Conservation (phyloP, 2,113 vertebrate species). For the Festucalex cinctus region DNA sequence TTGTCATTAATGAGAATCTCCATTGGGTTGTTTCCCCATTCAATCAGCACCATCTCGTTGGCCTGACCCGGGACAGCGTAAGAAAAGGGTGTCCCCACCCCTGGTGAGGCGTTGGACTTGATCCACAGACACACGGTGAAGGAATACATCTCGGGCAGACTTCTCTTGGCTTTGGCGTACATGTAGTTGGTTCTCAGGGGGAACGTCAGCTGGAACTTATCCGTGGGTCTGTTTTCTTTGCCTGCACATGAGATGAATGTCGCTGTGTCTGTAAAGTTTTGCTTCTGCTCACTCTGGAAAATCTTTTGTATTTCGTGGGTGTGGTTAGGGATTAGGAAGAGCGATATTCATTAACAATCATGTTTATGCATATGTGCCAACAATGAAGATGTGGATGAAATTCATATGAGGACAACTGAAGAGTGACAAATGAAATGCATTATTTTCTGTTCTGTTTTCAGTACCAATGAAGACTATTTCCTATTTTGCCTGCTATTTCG, state of each 20-base stretch:
- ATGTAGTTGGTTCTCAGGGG: conserved; percentile 96
- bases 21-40: conserved; percentile 97
- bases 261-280: background rate
- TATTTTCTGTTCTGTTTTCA: background rate
- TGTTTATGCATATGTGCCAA: background rate
- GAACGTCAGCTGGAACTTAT: conserved; percentile 94
- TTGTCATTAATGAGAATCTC: conserved; percentile 97
- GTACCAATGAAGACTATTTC: background rate
- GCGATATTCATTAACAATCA: background rate
- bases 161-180: conserved; percentile 95
- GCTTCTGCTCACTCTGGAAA: background rate
- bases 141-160: conserved; percentile 95
- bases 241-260: conserved; percentile 32
- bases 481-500: background rate
- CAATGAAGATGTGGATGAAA: background rate
- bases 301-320: background rate
- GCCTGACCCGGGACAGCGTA: conserved; percentile 90
- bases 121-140: conserved; percentile 97
- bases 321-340: background rate
- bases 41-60: conserved; percentile 95
- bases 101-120: conserved; percentile 89
- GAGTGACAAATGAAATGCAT: background rate
- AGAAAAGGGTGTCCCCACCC: conserved; percentile 92
- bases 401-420: background rate
- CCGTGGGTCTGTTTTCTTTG: conserved; percentile 84